Evolutionary conservation across 2,797 vertebrate species (phyloP).

Genomic region (Tapera naevia): DNA sequence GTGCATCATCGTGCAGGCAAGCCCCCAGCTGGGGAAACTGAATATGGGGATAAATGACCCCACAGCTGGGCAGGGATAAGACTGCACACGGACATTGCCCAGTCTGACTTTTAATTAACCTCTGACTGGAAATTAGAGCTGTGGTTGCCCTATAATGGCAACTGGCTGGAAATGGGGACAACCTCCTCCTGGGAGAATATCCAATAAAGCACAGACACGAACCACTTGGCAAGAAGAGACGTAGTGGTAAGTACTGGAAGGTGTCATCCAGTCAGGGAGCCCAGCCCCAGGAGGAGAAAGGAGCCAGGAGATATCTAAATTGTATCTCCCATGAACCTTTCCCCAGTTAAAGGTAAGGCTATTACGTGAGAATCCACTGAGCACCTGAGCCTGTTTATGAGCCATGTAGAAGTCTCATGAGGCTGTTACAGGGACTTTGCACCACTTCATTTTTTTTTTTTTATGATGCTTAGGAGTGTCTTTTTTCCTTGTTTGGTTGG

Average conservation of each 20-base stretch:
- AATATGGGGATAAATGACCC: neutral
- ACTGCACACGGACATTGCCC: neutral
- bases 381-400: neutral
- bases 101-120: neutral
- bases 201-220: accelerated
- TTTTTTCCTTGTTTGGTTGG: neutral
- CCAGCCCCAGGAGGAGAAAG: neutral
- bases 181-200: neutral
- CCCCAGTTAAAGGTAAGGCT: neutral
- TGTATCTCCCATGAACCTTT: neutral
- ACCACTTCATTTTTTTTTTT: neutral
- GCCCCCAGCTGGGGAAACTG: neutral
- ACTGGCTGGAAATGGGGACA: neutral
- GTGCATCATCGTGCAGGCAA: neutral
- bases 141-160: neutral
- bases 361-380: neutral
- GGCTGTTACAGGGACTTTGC: neutral
- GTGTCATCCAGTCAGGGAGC: accelerated
- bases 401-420: neutral
- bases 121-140: neutral
- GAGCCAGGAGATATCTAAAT: neutral
- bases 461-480: neutral
- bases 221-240: neutral
- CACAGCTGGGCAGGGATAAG: neutral
- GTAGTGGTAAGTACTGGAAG: neutral